Base-by-base conservation (phyloP, 2,113 vertebrate genomes). In the Ginglymostoma cirratum region DNA sequence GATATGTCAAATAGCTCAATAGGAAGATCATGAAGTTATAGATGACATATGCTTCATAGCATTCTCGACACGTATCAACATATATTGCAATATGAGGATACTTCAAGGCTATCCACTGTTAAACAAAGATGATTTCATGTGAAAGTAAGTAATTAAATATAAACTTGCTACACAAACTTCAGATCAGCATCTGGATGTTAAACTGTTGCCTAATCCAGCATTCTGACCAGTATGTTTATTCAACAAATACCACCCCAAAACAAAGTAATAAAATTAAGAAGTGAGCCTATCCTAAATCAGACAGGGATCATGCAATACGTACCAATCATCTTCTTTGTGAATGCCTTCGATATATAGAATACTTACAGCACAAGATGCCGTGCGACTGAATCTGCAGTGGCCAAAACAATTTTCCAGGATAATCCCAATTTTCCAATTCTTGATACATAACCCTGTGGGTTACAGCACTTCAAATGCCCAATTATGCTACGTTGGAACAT, bases 11-110 rank as follows among this genome's bases (percentile, higher is more conserved):
- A 96, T 99, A 99, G 97, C 99, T 99, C 65, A 99, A 98, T 97
- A 99, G 98, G 97, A 99, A 99, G 96, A 98, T 98, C 99, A 99
- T 99, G 96, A 99, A 99, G 97, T 99, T 99, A 97, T 99, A 99
- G 98, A 99, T 99, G 97, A 99, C 99, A 96, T 98, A 99, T 17
- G 99, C 99, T 98, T 99, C 99, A 42, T 99, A 99, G 97, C 99
- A 99, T 96, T 99, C 99, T 97, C 99, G 98, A 98, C 99, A 99
- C 0, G 99, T 99, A 97, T 99, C 99, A 98, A 99, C 98, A 80
- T 99, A 99, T 96, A 99, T 99, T 95, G 99, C 99, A 97, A 99
- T 99, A 94, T 96, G 96, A 93, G 99, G 99, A 97, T 99, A 99
- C 97, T 99, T 99, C 97, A 99, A 96, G 65, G 99, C 99, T 97